phyloP scores from a whole-genome alignment of 2,888 invertebrate species.

The Beris morrisii region DNA sequence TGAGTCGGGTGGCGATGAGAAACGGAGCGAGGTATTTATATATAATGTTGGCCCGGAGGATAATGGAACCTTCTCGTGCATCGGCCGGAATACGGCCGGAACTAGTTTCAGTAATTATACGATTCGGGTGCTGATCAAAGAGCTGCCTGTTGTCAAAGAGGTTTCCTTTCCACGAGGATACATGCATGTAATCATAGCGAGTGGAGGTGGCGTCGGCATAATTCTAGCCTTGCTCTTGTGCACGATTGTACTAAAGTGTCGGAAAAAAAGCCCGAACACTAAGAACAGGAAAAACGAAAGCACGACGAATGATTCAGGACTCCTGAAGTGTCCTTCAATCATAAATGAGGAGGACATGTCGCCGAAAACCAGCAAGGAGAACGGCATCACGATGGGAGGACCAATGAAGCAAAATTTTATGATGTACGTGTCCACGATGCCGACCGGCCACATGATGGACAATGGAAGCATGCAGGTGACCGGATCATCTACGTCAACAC shows the following conservation, averaged over 20 bases:
- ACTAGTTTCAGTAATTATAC: constrained; percentile 79
- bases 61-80: constrained; percentile 83
- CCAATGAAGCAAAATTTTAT: constrained; percentile 55
- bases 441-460: constrained; percentile 42
- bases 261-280: constrained; percentile 51
- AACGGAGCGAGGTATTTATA: constrained; percentile 77
- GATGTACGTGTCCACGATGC: constrained; percentile 50
- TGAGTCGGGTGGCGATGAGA: constrained; percentile 68
- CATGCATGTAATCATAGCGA: constrained; percentile 68
- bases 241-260: constrained; percentile 65
- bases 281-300: constrained; percentile 65
- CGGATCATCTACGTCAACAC: constrained; percentile 38
- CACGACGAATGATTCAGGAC: constrained; percentile 58
- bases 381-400: constrained; percentile 46
- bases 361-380: constrained; percentile 48
- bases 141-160: constrained; percentile 69
- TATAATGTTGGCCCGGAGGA: constrained; percentile 76
- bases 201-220: constrained; percentile 66
- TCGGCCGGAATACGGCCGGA: constrained; percentile 85
- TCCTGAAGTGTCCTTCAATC: constrained; percentile 59
- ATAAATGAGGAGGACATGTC: constrained; percentile 54
- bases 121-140: constrained; percentile 72
- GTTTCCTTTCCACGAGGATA: constrained; percentile 72
- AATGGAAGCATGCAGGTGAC: constrained; percentile 43
- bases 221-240: constrained; percentile 67